Conservation (phyloP, 2,888 invertebrate species). For the Schizotus pectinicornis region DNA sequence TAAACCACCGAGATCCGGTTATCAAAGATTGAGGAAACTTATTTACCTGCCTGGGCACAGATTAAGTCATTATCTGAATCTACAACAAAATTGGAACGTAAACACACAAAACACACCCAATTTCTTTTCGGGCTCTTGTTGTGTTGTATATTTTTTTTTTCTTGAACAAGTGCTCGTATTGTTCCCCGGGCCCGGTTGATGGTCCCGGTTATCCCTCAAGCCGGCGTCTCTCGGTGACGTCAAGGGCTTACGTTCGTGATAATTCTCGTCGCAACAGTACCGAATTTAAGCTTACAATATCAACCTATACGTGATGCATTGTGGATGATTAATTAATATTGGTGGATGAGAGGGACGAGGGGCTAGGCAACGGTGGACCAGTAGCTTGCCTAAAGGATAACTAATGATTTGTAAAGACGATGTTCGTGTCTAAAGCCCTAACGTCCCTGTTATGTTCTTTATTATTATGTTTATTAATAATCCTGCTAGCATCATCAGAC, state of each 20-base stretch:
- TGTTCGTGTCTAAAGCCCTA: slow-evolving; percentile 49
- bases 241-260: slow-evolving; percentile 12
- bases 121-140: no score
- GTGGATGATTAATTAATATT: slow-evolving; percentile 54
- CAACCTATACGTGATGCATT: slow-evolving; percentile 50
- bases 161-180: no score
- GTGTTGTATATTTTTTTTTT: not conserved
- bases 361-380: slow-evolving; percentile 33
- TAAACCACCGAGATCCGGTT: slow-evolving; percentile 16
- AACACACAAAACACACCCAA: not conserved
- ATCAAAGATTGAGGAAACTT: slow-evolving; percentile 23
- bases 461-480: slow-evolving; percentile 34
- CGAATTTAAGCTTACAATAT: slow-evolving; percentile 25
- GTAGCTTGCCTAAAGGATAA: slow-evolving; percentile 54
- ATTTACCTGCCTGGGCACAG: slow-evolving; percentile 11
- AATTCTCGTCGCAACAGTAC: slow-evolving; percentile 17
- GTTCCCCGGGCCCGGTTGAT: no score
- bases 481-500: slow-evolving; percentile 16
- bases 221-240: no score
- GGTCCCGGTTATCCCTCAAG: no score
- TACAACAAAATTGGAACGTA: not conserved
- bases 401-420: slow-evolving; percentile 59
- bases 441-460: slow-evolving; percentile 39
- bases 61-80: slow-evolving; percentile 21
- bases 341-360: slow-evolving; percentile 38